Evolutionary conservation across 2,113 vertebrate species (phyloP), one percentile per base, ranked within the genome.

Genomic region (Cyprinus carpio): DNA sequence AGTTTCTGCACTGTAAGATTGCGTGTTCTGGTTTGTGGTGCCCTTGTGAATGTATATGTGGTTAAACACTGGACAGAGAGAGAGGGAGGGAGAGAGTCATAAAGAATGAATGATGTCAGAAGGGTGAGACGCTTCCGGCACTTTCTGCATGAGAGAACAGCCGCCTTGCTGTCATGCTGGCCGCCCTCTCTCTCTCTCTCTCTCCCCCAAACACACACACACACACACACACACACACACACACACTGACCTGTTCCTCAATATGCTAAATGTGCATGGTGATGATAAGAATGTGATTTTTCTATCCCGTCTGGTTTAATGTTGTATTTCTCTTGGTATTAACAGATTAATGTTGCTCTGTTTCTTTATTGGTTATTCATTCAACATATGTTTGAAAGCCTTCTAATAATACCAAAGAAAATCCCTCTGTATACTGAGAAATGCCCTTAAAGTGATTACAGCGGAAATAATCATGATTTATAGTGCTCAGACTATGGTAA

Each of bases 71-170:
- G 82, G 54, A 80, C 54, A 34, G 34, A 83, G 74, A 60, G 46
- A 65, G 71, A n/a, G 34, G 11, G n/a, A 18, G 16, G 79, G 82
- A 1, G 25, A 20, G 10, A 29, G 71, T 58, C 75, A 85, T 79
- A 79, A 85, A 79, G 62, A 85, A 85, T 71, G 75, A 71, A 85
- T 79, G 75, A 85, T 78, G 51, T 79, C 75, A 54, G 84, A 78
- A 60, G 77, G 64, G 75, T 72, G 54, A 72, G 84, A 85, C 54
- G 65, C 76, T 85, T 85, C 84, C 49, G 84, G 84, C 65, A 72
- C 84, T 60, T 85, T 80, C 84, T 58, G 65, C 65, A 67, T 80
- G 84, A 85, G 34, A 80, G 49, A 79, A 67, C 75, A 85, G 49
- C 64, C 75, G 49, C 75, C 75, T 69, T 65, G 29, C 62, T 78